phyloP scores from a whole-genome alignment of 2,888 invertebrate species.

The Trypoxylon attenuatum region DNA sequence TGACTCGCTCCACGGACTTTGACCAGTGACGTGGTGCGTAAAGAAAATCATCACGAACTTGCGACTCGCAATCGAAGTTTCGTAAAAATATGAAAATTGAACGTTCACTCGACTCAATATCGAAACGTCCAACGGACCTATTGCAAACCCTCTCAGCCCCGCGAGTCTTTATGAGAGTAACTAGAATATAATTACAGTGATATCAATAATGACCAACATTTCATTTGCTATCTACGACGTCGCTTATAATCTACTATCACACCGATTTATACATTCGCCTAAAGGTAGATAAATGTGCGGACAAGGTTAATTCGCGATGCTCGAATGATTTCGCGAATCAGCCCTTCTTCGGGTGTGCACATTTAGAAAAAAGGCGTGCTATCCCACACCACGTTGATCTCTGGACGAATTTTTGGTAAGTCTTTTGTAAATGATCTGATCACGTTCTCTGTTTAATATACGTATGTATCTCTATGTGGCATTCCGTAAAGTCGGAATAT shows the following conservation, averaged over 20 bases:
- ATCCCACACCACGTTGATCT: background rate
- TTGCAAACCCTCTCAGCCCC: slow-evolving; percentile 46
- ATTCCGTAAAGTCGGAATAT: no score
- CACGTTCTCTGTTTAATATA: no score
- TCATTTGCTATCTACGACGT: slow-evolving; percentile 64
- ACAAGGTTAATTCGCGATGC: slow-evolving; percentile 25
- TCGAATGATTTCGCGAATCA: background rate
- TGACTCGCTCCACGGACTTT: no score
- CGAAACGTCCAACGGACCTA: slow-evolving; percentile 31
- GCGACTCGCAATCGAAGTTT: no score
- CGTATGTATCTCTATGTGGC: no score
- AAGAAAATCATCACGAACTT: no score
- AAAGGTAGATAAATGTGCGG: slow-evolving; percentile 59
- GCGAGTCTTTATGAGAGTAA: slow-evolving; percentile 34
- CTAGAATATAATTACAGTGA: slow-evolving; percentile 52
- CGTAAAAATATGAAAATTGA: no score
- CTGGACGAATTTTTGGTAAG: slow-evolving; percentile 10
- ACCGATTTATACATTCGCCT: slow-evolving; percentile 72
- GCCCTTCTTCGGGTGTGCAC: background rate
- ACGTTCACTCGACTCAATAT: no score
- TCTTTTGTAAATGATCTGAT: no score
- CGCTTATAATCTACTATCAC: slow-evolving; percentile 73
- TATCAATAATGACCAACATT: slow-evolving; percentile 59
- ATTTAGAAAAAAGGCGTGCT: background rate
- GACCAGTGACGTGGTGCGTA: slow-evolving; percentile 35